Evolutionary conservation across 2,797 vertebrate genomes (phyloP), one percentile per base, ranked within the genome.

Genomic region (Danionella dracula): DNA sequence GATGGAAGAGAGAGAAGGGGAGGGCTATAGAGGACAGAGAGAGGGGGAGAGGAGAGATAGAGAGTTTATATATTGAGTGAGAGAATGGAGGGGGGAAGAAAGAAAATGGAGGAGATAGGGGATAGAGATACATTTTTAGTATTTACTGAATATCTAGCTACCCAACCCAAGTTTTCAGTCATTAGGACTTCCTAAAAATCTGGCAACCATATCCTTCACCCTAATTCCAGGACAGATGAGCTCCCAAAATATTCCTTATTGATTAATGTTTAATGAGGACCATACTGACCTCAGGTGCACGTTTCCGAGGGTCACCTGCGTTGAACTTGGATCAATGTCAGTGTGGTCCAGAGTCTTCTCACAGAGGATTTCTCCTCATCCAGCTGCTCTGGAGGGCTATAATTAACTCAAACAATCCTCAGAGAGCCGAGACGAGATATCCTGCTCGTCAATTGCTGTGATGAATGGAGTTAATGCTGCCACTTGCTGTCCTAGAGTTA

Each of bases 401-500:
- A 72, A 76, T 76, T 73, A 75, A 67, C 23, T 3, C 23, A 27
- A 27, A 27, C 23, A 38, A 15, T 4, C 11, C 29, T 34, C 53
- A 41, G 17, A 10, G 58, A 34, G 59, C 48, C 35, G n/a, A 54
- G 66, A 75, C 63, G 70, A 70, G 59, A 64, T 20, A 21, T 38
- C 57, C 34, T 68, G 73, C 73, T 75, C 72, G 70, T 61, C 59
- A 66, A 61, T 55, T 62, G 65, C 11, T 32, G 42, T 5, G 8
- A 23, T 50, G 51, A 74, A 71, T 61, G 32, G 12, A 20, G 9
- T 57, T 73, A 73, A 76, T 66, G 44, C 40, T 15, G 11, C 5
- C 40, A 46, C 23, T 56, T 27, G 16, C 19, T 51, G 31, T 9
- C 31, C 13, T 34, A 37, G 37, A 37, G 50, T 46, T 38, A 31